Evolutionary conservation across 2,888 invertebrate species (phyloP).

Genomic region (Amorpha juglandis): DNA sequence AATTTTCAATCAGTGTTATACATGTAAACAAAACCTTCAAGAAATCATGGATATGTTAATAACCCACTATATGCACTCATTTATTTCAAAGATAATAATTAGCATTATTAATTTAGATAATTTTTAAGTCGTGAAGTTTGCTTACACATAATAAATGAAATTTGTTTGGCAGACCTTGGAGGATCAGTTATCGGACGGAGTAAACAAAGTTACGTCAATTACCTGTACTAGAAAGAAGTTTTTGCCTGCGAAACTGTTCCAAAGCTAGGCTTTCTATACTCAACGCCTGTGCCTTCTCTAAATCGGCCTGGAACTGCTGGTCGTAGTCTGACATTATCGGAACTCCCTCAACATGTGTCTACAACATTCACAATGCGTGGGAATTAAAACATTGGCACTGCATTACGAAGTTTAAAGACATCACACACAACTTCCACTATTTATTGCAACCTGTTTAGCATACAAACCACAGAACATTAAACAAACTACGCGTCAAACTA

Average conservation of each 20-base stretch:
- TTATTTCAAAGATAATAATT: slow-evolving; percentile 10
- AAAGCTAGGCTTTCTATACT: slow-evolving; percentile 94
- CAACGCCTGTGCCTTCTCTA: slow-evolving; percentile 94
- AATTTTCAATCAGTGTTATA: too few relatives aligned
- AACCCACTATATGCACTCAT: not conserved
- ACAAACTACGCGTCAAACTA: slow-evolving; percentile 40
- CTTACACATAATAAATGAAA: slow-evolving; percentile 3
- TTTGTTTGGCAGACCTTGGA: slow-evolving; percentile 41
- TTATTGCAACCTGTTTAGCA: slow-evolving; percentile 35
- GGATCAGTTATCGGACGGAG: slow-evolving; percentile 51
- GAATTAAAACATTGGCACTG: slow-evolving; percentile 61
- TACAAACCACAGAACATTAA: too few relatives aligned
- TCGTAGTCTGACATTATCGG: slow-evolving; percentile 88
- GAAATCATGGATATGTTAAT: not conserved
- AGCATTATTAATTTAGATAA: not conserved
- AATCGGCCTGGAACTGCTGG: slow-evolving; percentile 92
- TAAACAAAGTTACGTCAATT: slow-evolving; percentile 75
- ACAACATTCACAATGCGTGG: slow-evolving; percentile 64
- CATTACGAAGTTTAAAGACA: slow-evolving; percentile 51
- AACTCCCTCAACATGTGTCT: slow-evolving; percentile 58
- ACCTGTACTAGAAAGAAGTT: slow-evolving; percentile 80
- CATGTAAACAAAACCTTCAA: not conserved
- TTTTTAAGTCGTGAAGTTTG: not conserved
- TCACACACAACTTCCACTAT: slow-evolving; percentile 51
- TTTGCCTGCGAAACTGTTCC: slow-evolving; percentile 91